These are phyloP conservation scores for Philhelius pedissequus DNA, from an alignment of 2,888 invertebrate genomes.

Conservation along the genomic window DNA sequence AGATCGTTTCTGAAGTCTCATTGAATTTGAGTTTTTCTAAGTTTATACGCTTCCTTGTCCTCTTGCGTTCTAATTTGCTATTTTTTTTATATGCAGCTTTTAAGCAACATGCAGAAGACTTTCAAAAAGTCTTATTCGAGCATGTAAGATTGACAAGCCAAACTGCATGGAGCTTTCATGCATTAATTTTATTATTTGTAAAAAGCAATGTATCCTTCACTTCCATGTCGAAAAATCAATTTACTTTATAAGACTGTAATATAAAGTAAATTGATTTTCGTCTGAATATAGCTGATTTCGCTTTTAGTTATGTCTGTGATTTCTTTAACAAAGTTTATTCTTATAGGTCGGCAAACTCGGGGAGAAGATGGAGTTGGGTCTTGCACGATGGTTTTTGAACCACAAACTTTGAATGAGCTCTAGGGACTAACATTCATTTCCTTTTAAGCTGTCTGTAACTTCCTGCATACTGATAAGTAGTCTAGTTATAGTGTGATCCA, in stretches of 20 bases:
- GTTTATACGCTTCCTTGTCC: not conserved
- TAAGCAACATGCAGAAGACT: conserved; percentile 6
- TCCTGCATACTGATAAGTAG: not conserved
- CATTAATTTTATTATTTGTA: not conserved
- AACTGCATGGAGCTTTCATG: not conserved
- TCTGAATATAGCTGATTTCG: not conserved
- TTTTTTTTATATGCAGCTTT: not conserved
- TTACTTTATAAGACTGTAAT: no score
- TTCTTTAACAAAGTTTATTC: not conserved
- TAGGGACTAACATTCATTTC: not conserved
- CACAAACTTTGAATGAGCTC: not conserved
- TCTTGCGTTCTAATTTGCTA: not conserved
- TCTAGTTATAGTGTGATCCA: no score
- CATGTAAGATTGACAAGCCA: not conserved
- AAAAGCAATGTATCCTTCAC: no score
- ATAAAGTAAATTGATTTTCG: not conserved
- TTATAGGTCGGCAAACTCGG: not conserved
- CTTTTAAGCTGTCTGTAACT: not conserved
- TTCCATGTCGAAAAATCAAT: no score
- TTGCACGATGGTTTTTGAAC: not conserved
- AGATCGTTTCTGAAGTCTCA: not conserved
- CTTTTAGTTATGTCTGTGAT: no score
- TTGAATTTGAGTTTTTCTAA: not conserved
- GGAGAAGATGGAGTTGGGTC: not conserved
- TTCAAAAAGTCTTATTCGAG: not conserved